Evolutionary conservation across 2,113 vertebrate species (phyloP).

Genomic region (Aspiorhynchus laticeps): DNA sequence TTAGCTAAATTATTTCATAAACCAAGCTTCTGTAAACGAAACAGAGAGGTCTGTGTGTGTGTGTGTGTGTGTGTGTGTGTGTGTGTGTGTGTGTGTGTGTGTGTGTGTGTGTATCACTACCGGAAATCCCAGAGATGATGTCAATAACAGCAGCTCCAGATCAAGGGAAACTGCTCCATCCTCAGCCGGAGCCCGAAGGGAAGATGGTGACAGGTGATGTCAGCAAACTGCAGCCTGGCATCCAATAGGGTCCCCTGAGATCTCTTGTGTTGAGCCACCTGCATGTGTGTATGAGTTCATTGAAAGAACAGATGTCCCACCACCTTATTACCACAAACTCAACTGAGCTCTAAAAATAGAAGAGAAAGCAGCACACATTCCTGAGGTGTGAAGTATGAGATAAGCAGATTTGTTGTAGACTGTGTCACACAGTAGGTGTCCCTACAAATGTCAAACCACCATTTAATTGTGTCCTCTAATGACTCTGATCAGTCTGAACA

Average conservation of each 20-base stretch:
- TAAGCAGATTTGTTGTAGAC: neutral
- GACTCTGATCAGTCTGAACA: neutral
- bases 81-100: too few relatives aligned
- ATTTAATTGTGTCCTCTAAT: too few relatives aligned
- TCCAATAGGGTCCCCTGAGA: slow-evolving; percentile 32
- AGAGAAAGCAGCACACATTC: slow-evolving; percentile 7
- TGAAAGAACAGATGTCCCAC: slow-evolving; percentile 28
- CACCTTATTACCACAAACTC: slow-evolving; percentile 10
- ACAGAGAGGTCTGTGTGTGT: neutral
- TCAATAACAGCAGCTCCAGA: neutral
- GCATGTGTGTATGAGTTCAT: neutral
- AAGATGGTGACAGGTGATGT: slow-evolving; percentile 46
- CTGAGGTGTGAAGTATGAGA: neutral
- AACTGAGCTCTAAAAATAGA: slow-evolving; percentile 22
- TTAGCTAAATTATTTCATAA: neutral
- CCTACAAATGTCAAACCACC: neutral
- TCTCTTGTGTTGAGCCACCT: slow-evolving; percentile 27
- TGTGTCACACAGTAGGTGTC: neutral
- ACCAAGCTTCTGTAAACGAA: too few relatives aligned
- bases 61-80: too few relatives aligned
- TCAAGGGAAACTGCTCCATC: slow-evolving; percentile 32
- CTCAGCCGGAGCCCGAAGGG: slow-evolving; percentile 17
- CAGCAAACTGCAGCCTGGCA: slow-evolving; percentile 35
- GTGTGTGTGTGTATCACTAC: neutral
- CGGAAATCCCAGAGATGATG: slow-evolving; percentile 27